Conservation (phyloP, 2,113 vertebrate genomes). For the Brachyhypopomus occidentalis region DNA sequence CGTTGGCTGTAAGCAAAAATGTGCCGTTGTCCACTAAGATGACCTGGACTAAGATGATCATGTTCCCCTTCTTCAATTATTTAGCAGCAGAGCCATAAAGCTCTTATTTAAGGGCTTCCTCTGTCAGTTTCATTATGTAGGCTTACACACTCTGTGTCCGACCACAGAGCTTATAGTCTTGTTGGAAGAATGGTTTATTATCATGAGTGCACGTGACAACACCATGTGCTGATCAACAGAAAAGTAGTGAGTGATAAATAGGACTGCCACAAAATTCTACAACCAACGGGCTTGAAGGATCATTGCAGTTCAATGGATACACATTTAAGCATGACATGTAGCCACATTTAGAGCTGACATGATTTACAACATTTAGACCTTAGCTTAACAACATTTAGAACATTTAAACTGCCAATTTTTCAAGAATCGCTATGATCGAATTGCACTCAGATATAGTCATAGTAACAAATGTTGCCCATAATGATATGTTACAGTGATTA, state of each 20-base stretch:
- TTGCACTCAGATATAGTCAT: too few relatives aligned
- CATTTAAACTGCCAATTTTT: too few relatives aligned
- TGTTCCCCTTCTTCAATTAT: conserved; percentile 50
- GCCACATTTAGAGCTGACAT: too few relatives aligned
- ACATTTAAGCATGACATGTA: too few relatives aligned
- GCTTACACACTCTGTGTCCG: conserved; percentile 13
- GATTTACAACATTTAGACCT: too few relatives aligned
- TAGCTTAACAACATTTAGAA: too few relatives aligned
- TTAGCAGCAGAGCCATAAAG: conserved; percentile 31
- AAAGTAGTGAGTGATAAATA: not conserved
- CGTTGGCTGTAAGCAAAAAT: conserved; percentile 18
- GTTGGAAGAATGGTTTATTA: conserved; percentile 37
- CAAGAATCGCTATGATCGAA: too few relatives aligned
- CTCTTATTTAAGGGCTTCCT: conserved; percentile 51
- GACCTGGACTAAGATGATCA: conserved; percentile 35
- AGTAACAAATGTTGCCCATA: too few relatives aligned
- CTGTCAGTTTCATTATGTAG: conserved; percentile 39
- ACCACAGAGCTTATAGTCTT: conserved; percentile 32
- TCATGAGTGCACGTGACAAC: conserved; percentile 37
- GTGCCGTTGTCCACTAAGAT: conserved; percentile 24
- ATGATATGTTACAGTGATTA: too few relatives aligned
- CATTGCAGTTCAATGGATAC: not conserved
- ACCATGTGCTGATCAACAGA: conserved; percentile 19
- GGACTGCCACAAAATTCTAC: not conserved
- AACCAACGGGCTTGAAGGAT: too few relatives aligned